Evolutionary conservation across 2,888 invertebrate genomes (phyloP).

Genomic region (Amblyjoppa fuscipennis): DNA sequence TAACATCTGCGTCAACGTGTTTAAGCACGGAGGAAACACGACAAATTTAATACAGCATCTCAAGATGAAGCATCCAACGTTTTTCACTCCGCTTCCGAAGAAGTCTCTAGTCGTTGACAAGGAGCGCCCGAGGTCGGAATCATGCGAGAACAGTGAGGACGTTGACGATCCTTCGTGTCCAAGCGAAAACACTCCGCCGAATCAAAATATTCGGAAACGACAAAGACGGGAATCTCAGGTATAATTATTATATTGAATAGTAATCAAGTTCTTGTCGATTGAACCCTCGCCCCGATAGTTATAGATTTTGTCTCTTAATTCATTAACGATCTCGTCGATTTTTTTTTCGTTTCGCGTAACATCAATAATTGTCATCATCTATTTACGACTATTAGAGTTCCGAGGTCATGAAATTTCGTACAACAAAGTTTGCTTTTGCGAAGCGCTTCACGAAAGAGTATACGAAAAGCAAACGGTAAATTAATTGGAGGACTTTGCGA

Average conservation of each 20-base stretch:
- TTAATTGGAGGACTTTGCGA: no score
- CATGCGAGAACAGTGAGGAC: neutral
- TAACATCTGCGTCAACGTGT: slow-evolving; percentile 37
- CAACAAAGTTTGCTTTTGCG: no score
- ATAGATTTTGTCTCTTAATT: no score
- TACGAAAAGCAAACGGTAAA: no score
- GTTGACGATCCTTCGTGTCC: neutral
- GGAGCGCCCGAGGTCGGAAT: neutral
- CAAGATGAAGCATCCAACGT: slow-evolving; percentile 24
- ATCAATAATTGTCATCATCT: no score
- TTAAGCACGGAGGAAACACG: slow-evolving; percentile 49
- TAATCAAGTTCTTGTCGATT: neutral
- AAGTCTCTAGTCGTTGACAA: neutral
- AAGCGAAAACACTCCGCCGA: slow-evolving; percentile 5
- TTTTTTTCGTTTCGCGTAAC: no score
- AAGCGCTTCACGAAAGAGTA: no score
- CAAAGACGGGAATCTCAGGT: neutral
- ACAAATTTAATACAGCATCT: slow-evolving; percentile 53
- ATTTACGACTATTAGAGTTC: no score
- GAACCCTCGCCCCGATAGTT: no score
- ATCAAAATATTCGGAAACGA: neutral
- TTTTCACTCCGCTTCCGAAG: neutral
- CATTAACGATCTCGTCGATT: no score
- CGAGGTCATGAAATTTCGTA: no score
- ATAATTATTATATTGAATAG: neutral